Conservation (phyloP, 2,797 vertebrate genomes). For the Sphaeramia orbicularis region DNA sequence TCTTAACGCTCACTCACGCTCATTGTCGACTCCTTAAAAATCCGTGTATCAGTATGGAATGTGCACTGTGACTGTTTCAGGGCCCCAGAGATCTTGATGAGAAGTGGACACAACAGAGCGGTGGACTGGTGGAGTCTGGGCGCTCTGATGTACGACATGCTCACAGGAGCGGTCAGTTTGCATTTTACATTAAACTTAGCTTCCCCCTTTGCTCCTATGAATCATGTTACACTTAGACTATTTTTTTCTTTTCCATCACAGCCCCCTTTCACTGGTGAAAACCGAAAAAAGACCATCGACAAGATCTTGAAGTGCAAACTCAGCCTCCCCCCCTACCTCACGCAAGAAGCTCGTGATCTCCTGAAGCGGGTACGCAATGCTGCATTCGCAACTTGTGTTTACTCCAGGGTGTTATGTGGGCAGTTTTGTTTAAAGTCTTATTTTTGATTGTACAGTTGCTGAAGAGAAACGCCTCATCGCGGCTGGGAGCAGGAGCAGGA, state of each 20-base stretch:
- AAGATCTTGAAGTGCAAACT: constrained; percentile 99
- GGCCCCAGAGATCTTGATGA: constrained; percentile 99
- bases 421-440: constrained; percentile 10
- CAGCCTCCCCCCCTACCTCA: constrained; percentile 99
- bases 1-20: too few relatives aligned
- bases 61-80: constrained; percentile 67
- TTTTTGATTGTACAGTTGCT: constrained; percentile 87
- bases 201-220: neutral
- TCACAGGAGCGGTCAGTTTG: constrained; percentile 98
- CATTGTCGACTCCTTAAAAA: neutral
- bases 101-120: constrained; percentile 98
- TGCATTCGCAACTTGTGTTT: neutral
- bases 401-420: neutral
- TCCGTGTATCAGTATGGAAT: neutral
- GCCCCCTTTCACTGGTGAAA: constrained; percentile 98
- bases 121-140: constrained; percentile 99
- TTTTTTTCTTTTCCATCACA: constrained; percentile 47
- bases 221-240: neutral
- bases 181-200: neutral
- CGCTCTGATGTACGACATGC: constrained; percentile 99
- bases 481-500: constrained; percentile 93
- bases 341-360: constrained; percentile 98
- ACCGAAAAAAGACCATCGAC: constrained; percentile 98
- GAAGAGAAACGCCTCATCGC: constrained; percentile 97
- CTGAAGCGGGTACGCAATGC: constrained; percentile 91